A percentile compares a stretch with the other conserved stretches of the same genome.
These are phyloP conservation scores for Apodemus agrarius DNA, from an alignment of 2,797 vertebrate species.

Conservation along the genomic window DNA sequence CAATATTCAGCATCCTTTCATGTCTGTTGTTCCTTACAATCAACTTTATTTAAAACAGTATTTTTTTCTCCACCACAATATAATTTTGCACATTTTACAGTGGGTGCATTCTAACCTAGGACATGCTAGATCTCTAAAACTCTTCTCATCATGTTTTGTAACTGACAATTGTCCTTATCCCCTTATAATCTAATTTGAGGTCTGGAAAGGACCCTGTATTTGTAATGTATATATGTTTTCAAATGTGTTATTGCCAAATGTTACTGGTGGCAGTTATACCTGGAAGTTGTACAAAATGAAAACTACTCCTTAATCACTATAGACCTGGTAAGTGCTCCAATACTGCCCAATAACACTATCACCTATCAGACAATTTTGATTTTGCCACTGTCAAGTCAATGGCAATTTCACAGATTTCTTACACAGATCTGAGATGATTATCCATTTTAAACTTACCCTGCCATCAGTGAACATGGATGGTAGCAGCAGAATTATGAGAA, in stretches of 20 bases:
- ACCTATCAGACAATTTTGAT: background rate
- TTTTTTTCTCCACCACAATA: rapidly evolving
- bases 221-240: background rate
- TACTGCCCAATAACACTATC: rapidly evolving
- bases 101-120: too few species aligned
- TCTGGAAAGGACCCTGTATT: background rate
- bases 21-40: background rate
- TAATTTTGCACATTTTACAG: background rate
- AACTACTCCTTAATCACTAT: background rate
- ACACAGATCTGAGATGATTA: background rate
- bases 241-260: background rate
- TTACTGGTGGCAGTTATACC: background rate
- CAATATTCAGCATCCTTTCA: too few species aligned
- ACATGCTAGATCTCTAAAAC: too few species aligned
- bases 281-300: background rate
- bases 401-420: too few species aligned
- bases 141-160: too few species aligned
- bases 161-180: background rate
- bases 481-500: background rate
- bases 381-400: background rate
- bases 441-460: background rate
- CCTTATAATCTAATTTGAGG: background rate
- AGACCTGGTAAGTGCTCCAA: too few species aligned
- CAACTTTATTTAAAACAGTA: background rate
- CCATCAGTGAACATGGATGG: background rate